Evolutionary conservation across 2,113 vertebrate species (phyloP).

Genomic region (Tricholaema leucomelas): DNA sequence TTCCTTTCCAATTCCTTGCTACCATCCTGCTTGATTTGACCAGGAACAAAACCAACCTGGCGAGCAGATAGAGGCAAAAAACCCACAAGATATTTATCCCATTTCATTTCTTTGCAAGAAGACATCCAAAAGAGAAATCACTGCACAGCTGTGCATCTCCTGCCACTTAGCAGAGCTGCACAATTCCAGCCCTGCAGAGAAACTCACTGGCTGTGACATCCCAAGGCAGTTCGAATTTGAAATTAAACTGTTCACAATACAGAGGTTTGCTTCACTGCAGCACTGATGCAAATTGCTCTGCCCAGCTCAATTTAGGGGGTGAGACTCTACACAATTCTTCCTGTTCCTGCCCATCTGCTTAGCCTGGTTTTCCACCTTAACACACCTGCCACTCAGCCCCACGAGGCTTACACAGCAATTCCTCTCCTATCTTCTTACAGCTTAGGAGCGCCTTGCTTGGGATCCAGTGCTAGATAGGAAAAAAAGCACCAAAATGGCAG

Average conservation of each 20-base stretch:
- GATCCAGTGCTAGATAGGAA: too few species aligned
- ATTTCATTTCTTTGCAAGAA: background rate
- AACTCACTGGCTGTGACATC: background rate
- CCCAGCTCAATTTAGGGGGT: background rate
- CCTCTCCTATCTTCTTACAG: background rate
- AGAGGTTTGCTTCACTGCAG: background rate
- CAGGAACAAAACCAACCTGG: background rate
- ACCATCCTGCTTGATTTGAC: background rate
- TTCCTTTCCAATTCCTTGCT: background rate
- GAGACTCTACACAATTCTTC: background rate
- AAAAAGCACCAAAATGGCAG: background rate
- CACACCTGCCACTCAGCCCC: background rate
- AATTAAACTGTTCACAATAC: background rate
- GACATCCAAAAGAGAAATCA: background rate
- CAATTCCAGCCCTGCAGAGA: background rate
- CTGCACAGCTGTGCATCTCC: background rate
- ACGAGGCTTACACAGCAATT: background rate
- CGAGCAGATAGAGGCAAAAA: background rate
- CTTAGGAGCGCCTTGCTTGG: background rate
- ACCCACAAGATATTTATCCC: background rate
- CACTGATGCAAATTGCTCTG: conserved; percentile 8
- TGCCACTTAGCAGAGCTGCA: background rate
- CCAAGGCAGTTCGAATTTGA: conserved; percentile 49
- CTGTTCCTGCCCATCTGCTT: background rate
- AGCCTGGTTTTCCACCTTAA: background rate